Percentiles rank a stretch among this genome's conserved stretches.
phyloP scores from a whole-genome alignment of 2,888 invertebrate species.

The Rotaria sp. region DNA sequence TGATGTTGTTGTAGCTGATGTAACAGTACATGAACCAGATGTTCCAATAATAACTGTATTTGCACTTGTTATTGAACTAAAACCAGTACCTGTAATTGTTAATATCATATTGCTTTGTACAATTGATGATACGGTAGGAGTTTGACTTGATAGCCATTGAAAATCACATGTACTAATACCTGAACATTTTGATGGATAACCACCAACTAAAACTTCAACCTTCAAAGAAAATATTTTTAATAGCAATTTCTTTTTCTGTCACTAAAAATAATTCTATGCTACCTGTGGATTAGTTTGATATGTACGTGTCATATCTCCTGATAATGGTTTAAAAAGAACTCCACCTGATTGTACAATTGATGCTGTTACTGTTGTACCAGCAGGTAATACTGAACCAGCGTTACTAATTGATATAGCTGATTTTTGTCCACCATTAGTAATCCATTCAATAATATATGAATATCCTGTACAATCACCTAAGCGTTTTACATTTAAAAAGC shows the following conservation, averaged over 20 bases:
- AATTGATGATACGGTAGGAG: background rate
- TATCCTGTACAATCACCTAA: constrained; percentile 34
- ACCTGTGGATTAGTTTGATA: constrained; percentile 33
- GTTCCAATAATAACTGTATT: constrained; percentile 34
- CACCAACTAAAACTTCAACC: constrained; percentile 18
- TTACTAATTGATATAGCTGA: background rate
- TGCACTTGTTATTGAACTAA: background rate
- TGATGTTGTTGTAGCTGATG: constrained; percentile 19
- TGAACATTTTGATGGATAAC: background rate
- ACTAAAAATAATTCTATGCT: background rate
- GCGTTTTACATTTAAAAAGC: constrained; percentile 20
- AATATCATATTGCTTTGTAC: constrained; percentile 5
- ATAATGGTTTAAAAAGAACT: constrained; percentile 33
- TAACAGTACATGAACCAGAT: background rate
- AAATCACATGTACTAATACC: background rate
- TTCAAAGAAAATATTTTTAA: background rate
- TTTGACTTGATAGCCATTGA: constrained; percentile 19
- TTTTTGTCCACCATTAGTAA: constrained; percentile 35
- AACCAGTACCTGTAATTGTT: constrained; percentile 33
- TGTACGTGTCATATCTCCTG: constrained; percentile 29
- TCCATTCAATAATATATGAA: constrained; percentile 34
- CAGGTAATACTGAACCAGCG: background rate
- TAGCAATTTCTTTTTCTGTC: background rate
- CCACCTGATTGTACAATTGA: constrained; percentile 23
- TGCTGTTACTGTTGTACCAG: background rate